Evolutionary conservation across 2,888 invertebrate species (phyloP), one percentile per base, ranked within the genome.

Genomic region (Drosophila paramelanica): DNA sequence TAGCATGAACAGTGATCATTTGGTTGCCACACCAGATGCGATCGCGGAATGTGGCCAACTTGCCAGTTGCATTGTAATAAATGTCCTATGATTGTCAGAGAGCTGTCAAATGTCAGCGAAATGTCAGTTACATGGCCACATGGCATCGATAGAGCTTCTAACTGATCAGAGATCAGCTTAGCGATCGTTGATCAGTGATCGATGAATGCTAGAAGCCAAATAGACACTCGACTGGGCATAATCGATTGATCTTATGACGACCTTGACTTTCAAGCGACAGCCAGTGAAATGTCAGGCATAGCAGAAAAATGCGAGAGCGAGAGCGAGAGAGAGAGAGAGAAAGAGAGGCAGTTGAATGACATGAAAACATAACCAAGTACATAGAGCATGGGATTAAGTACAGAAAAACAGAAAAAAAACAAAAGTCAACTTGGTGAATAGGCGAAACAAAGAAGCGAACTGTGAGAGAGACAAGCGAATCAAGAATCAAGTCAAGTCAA

Each of bases 31-130:
- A 46, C 23, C 46, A 52, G 56, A 51, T 47, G 51, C 42, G 33
- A 58, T 65, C 50, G 33, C 36, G 42, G 66, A 58, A 57, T 64
- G 73, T 62, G 60, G 41, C 57, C 59, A 64, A 39, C 79, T 68
- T 68, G 71, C 51, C 67, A 52, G 53, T 57, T 75, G 72, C 38
- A 72, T 70, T 79, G 81, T 85, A 85, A 81, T 81, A 78, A 81
- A 85, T 79, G 87, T 86, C 87, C 84, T 83, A 79, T 77, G 70
- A 86, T 74, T 86, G 87, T 76, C 76, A 62, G 23, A 68, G 62
- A 42, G 62, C 78, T 77, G 78, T 83, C 77, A 86, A 77, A 73
- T 83, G 87, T 52, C 80, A 73, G 53, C 83, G 52, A 86, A 87
- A 86, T 86, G 87, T 80, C 84, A 86, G 62, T 73, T 67, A 60